Evolutionary conservation across 2,888 invertebrate genomes (phyloP).

Genomic region (Pandemis cinnamomeana): DNA sequence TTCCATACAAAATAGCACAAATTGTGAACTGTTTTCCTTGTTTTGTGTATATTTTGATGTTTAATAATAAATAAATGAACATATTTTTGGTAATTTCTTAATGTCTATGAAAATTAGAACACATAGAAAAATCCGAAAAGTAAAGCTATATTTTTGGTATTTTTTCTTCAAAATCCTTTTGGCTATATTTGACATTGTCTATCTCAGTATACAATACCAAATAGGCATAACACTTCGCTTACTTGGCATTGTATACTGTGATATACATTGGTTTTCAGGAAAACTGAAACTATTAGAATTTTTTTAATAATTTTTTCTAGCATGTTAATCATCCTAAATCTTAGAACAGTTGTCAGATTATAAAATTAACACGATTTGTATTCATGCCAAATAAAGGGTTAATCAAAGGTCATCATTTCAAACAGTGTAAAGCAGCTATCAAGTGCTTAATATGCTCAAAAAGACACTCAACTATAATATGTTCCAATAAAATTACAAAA

Average conservation of each 20-base stretch:
- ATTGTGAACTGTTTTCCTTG: not conserved
- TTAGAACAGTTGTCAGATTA: not conserved
- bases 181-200: constrained; percentile 5
- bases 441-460: too few species aligned
- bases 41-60: not conserved
- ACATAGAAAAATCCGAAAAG: too few species aligned
- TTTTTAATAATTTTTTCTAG: constrained; percentile 4
- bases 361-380: too few species aligned
- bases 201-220: not conserved
- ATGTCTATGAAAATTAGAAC: too few species aligned
- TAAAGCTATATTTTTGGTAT: not conserved
- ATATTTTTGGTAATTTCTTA: too few species aligned
- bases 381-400: constrained; percentile 2
- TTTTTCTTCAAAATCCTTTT: not conserved
- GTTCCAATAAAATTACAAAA: too few species aligned
- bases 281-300: constrained; percentile 26
- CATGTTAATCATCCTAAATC: constrained; percentile 12
- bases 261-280: constrained; percentile 24
- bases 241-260: constrained; percentile 24
- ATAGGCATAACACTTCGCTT: not conserved
- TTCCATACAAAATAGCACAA: constrained; percentile 19
- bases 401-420: too few species aligned
- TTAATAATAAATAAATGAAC: not conserved
- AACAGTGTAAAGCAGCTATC: too few species aligned
- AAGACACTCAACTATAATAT: too few species aligned